phyloP scores from a whole-genome alignment of 2,797 vertebrate genomes.

The Pangasius krempfi region DNA sequence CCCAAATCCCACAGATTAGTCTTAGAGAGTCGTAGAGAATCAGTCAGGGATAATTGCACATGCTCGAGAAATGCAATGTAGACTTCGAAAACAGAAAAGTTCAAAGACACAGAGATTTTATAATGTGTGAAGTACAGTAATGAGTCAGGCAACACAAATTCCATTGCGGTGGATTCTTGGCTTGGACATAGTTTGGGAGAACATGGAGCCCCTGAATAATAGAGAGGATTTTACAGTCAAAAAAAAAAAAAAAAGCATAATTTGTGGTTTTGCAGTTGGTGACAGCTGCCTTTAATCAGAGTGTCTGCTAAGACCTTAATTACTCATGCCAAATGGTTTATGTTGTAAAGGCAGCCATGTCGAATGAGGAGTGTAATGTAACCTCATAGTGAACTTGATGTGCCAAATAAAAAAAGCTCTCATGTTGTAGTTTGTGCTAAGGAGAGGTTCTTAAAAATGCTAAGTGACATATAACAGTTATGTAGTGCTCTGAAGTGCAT shows the following conservation, averaged over 20 bases:
- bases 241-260: not conserved
- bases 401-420: not conserved
- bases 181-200: slow-evolving; percentile 1
- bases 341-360: not conserved
- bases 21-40: not conserved
- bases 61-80: not conserved
- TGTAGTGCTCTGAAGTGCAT: not conserved
- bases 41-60: not conserved
- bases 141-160: not conserved
- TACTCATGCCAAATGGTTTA: slow-evolving; percentile 29
- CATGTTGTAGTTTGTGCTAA: not conserved
- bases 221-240: not conserved
- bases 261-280: slow-evolving; percentile 25
- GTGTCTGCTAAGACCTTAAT: slow-evolving; percentile 30
- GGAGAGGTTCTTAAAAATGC: not conserved
- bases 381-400: slow-evolving; percentile 15
- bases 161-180: slow-evolving; percentile 16
- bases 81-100: slow-evolving; percentile 2
- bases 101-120: slow-evolving; percentile 23
- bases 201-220: slow-evolving; percentile 23
- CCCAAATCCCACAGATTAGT: too few species aligned
- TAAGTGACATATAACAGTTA: not conserved
- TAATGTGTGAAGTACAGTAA: slow-evolving; percentile 20
- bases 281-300: slow-evolving; percentile 46
- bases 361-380: not conserved